Conservation (phyloP, 2,113 vertebrate genomes). For the Zosterops japonicus region DNA sequence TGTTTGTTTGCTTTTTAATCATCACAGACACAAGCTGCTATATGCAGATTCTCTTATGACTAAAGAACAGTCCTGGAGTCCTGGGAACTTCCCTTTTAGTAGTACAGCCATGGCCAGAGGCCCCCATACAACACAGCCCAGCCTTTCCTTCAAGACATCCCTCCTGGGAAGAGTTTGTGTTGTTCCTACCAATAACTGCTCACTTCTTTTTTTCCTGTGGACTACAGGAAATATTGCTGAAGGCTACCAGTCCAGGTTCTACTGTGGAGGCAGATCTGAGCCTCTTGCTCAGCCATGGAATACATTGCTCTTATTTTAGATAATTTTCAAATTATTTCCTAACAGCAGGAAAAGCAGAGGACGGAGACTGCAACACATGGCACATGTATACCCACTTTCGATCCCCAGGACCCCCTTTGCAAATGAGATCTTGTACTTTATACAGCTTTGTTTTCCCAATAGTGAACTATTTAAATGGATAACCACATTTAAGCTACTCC, state of each 20-base stretch:
- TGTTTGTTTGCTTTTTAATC: not conserved
- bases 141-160: not conserved
- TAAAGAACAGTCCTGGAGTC: not conserved
- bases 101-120: not conserved
- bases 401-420: conserved; percentile 42
- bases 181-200: not conserved
- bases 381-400: not conserved
- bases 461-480: conserved; percentile 69
- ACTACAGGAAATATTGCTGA: not conserved
- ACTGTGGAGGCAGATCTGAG: not conserved
- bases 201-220: not conserved
- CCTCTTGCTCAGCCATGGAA: not conserved
- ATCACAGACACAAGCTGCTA: not conserved
- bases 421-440: conserved; percentile 56
- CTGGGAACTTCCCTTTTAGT: not conserved
- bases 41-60: not conserved
- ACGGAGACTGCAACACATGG: conserved; percentile 31
- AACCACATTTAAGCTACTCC: conserved; percentile 65
- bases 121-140: not conserved
- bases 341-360: conserved; percentile 45
- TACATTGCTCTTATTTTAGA: conserved; percentile 24
- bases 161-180: not conserved
- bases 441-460: conserved; percentile 44
- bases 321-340: conserved; percentile 48
- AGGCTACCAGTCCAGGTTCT: not conserved